Conservation (phyloP, 2,113 vertebrate species). For the Atlantisia rogersi region DNA sequence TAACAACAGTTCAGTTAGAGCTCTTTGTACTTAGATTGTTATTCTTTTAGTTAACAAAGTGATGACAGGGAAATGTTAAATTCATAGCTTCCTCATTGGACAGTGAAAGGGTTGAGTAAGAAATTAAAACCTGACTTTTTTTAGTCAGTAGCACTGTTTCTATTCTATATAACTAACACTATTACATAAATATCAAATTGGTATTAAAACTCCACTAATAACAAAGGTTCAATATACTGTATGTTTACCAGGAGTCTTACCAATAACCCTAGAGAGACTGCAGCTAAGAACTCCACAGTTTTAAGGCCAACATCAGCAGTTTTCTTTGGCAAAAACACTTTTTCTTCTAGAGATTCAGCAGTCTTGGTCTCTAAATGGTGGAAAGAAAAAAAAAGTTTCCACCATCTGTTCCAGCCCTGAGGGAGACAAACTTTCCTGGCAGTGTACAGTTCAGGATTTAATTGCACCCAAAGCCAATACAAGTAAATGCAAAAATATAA, state of each 20-base stretch:
- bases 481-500: neutral
- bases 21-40: neutral
- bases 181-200: neutral
- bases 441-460: constrained; percentile 18
- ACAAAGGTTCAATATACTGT: neutral
- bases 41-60: neutral
- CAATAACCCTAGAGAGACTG: neutral
- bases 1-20: neutral
- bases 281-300: neutral
- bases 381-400: neutral
- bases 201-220: neutral
- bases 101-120: neutral
- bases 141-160: neutral
- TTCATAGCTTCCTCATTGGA: neutral
- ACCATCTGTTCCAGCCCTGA: constrained; percentile 42
- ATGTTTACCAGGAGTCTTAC: neutral
- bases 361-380: neutral
- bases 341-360: constrained; percentile 19
- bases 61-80: neutral
- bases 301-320: constrained; percentile 1
- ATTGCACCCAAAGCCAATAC: neutral
- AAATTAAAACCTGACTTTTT: neutral
- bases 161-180: neutral
- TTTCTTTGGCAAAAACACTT: constrained; percentile 7
- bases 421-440: constrained; percentile 4